Evolutionary conservation across 1,140 invertebrate genomes (phyloP), one percentile per base, ranked within the genome.

Genomic region (Euwallacea fornicatus): DNA sequence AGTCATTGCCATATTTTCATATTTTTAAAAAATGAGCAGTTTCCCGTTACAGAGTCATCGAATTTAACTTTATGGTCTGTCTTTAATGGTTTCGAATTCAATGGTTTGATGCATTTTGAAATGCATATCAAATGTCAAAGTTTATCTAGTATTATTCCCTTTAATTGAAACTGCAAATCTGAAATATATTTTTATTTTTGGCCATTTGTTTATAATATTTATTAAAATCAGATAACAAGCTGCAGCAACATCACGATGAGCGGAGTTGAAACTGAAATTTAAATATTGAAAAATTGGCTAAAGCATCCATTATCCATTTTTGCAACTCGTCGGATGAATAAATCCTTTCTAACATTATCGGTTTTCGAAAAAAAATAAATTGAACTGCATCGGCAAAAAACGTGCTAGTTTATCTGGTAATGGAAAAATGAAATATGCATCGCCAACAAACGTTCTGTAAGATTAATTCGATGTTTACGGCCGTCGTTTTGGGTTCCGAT

Each of bases 311-410:
- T 50, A 50, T 11, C 46, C 13, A 50, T 50, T 50, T 50, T 50
- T 50, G 46, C 46, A 50, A 50, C 46, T 50, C 46, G 13, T 10
- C 46, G 46, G 13, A 50, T 50, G 46, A 50, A 50, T 50, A 50
- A 50, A 50, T 50, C 13, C 46, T 50, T 50, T 50, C 9, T 50
- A 50, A 50, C 46, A 13, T 50, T 50, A 50, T 50, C 46, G 13
- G 46, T 50, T 50, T 13, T 33, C 21, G 21, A 33, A 33, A 33
- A 50, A 13, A 50, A 50, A 50, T 50, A 50, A 50, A 50, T 50
- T 50, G 46, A 50, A 50, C 46, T 50, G 46, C 46, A 50, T 50
- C 46, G 46, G 46, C 46, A 50, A 50, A 33, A 50, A 50, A 50
- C 46, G 46, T 50, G 46, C 46, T 13, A 50, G 46, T 50, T 50